phyloP scores from a whole-genome alignment of 2,888 invertebrate genomes.

The Agonum fuliginosum region DNA sequence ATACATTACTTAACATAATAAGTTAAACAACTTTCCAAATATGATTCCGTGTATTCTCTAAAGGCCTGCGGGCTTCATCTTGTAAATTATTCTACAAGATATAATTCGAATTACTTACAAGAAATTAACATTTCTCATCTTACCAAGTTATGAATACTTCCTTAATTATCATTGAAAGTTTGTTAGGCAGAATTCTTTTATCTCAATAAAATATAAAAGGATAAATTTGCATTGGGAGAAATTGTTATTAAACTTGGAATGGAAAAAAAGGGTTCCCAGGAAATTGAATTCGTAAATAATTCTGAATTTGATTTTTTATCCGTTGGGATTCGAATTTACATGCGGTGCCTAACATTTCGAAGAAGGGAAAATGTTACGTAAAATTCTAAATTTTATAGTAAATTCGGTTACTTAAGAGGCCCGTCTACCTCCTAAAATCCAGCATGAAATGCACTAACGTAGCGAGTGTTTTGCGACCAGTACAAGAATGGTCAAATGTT shows the following conservation, averaged over 20 bases:
- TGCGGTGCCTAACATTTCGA: neutral
- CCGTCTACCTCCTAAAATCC: too few relatives aligned
- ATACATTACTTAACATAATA: neutral
- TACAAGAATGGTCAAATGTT: too few relatives aligned
- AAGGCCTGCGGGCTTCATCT: neutral
- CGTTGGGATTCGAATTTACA: slow-evolving; percentile 26
- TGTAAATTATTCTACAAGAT: neutral
- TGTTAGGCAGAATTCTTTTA: too few relatives aligned
- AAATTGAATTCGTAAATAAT: slow-evolving; percentile 32
- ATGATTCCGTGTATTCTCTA: neutral
- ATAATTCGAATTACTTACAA: slow-evolving; percentile 16
- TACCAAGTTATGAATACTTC: too few relatives aligned
- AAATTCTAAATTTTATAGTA: neutral
- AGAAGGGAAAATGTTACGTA: neutral
- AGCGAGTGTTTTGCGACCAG: too few relatives aligned
- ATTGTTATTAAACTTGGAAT: slow-evolving; percentile 7
- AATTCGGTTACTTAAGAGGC: too few relatives aligned
- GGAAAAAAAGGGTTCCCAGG: neutral
- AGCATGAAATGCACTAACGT: too few relatives aligned
- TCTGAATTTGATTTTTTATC: slow-evolving; percentile 19
- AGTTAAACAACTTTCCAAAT: neutral
- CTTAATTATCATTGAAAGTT: too few relatives aligned
- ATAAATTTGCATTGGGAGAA: neutral
- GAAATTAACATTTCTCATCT: slow-evolving; percentile 11
- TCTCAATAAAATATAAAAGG: too few relatives aligned